These are phyloP conservation scores for Tenthredo distinguenda DNA, from an alignment of 2,888 invertebrate species.

Conservation along the genomic window DNA sequence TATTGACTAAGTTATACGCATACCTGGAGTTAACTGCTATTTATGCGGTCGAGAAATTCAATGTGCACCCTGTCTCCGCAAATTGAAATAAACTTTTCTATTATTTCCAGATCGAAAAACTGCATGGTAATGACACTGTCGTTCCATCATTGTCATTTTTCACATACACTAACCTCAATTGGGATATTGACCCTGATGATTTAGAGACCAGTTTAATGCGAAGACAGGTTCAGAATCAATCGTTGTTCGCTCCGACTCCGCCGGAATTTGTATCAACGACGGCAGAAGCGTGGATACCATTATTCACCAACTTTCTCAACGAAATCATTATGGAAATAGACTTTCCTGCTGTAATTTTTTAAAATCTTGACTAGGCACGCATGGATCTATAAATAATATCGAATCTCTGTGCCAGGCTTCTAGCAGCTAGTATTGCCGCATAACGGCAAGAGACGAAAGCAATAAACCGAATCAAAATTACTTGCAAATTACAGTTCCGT, in stretches of 20 bases:
- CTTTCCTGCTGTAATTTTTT: conserved; percentile 6
- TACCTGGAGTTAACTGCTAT: not conserved
- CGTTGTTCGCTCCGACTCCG: not conserved
- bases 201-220: not conserved
- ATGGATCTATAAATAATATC: not conserved
- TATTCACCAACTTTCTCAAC: not conserved
- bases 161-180: not conserved
- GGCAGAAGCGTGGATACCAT: conserved; percentile 1
- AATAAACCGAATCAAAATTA: not conserved
- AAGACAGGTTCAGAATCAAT: not conserved
- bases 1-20: not conserved
- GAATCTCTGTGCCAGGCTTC: not conserved
- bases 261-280: not conserved
- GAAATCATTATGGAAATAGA: not conserved
- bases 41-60: not conserved
- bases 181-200: conserved; percentile 14
- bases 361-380: not conserved
- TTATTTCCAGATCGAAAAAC: conserved; percentile 32
- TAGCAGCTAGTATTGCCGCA: not conserved
- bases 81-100: not conserved
- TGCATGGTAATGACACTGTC: conserved; percentile 22
- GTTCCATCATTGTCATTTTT: not conserved
- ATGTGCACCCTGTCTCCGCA: not conserved
- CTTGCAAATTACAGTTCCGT: not conserved
- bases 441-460: not conserved